These are phyloP conservation scores for Drosophila varians DNA, from an alignment of 1,140 invertebrate genomes.

Conservation along the genomic window DNA sequence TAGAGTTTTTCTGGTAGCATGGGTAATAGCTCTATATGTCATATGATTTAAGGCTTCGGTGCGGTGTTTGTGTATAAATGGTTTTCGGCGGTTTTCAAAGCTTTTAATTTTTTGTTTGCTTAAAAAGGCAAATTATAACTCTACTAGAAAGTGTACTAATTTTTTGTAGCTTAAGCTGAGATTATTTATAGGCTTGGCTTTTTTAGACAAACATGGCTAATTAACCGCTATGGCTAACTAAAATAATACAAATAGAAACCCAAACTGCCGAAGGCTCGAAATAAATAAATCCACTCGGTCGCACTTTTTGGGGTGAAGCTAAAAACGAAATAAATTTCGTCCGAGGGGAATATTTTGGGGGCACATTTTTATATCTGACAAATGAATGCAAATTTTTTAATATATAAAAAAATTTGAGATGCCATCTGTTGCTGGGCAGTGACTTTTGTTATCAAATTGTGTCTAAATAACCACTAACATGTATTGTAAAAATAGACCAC, in stretches of 20 bases:
- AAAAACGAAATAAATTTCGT: slow-evolving; percentile 15
- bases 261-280: not conserved
- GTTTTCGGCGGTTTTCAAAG: slow-evolving; percentile 3
- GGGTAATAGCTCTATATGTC: slow-evolving; percentile 50
- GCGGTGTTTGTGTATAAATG: slow-evolving; percentile 10
- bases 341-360: slow-evolving; percentile 9
- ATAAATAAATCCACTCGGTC: not conserved
- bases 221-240: not conserved
- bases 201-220: slow-evolving; percentile 1
- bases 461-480: slow-evolving; percentile 13
- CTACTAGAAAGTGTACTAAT: not conserved
- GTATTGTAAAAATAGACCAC: not conserved
- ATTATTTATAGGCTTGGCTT: too few species aligned
- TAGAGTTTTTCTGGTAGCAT: not conserved
- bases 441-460: slow-evolving; percentile 10
- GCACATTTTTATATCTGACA: not conserved
- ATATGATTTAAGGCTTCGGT: slow-evolving; percentile 20
- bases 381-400: not conserved
- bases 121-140: not conserved
- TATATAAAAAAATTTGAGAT: not conserved
- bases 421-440: slow-evolving; percentile 1
- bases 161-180: not conserved
- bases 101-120: not conserved
- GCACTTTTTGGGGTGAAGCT: not conserved
- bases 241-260: not conserved